These are phyloP conservation scores for Ooceraea biroi DNA, from an alignment of 1,140 invertebrate genomes.

Conservation along the genomic window DNA sequence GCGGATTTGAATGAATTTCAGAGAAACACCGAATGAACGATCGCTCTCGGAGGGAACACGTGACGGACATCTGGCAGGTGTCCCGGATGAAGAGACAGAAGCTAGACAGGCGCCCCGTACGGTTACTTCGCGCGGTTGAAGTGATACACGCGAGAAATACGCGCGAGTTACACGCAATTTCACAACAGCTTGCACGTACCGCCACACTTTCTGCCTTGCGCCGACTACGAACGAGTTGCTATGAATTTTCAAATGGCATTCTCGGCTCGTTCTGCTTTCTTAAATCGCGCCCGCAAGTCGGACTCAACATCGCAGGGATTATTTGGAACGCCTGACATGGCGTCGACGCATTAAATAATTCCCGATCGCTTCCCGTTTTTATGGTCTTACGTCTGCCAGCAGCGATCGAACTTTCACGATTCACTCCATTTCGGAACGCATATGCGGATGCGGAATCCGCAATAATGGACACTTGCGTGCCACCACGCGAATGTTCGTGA, in stretches of 20 bases:
- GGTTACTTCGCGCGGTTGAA: slow-evolving; percentile 64
- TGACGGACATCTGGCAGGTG: slow-evolving; percentile 81
- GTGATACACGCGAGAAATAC: slow-evolving; percentile 52
- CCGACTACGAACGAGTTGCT: slow-evolving; percentile 45
- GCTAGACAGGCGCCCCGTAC: slow-evolving; percentile 68
- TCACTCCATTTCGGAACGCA: slow-evolving; percentile 6
- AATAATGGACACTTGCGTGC: too few relatives aligned
- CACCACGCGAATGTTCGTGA: neutral
- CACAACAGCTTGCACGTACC: slow-evolving; percentile 53
- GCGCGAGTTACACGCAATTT: slow-evolving; percentile 53
- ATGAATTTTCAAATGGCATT: slow-evolving; percentile 59
- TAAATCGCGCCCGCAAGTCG: neutral
- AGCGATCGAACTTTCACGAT: slow-evolving; percentile 36
- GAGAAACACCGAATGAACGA: slow-evolving; percentile 24
- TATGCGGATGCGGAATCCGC: slow-evolving; percentile 21
- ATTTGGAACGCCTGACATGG: neutral
- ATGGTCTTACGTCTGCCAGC: neutral
- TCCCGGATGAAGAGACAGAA: slow-evolving; percentile 73
- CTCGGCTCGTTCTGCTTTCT: slow-evolving; percentile 41
- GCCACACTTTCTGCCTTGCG: slow-evolving; percentile 61
- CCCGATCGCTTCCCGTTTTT: neutral
- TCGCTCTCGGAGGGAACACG: slow-evolving; percentile 43
- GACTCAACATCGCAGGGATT: neutral
- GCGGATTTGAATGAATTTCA: slow-evolving; percentile 36
- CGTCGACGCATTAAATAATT: slow-evolving; percentile 12